These are phyloP conservation scores for Nannoperca obscura DNA, from an alignment of 2,797 vertebrate genomes.

Conservation along the genomic window DNA sequence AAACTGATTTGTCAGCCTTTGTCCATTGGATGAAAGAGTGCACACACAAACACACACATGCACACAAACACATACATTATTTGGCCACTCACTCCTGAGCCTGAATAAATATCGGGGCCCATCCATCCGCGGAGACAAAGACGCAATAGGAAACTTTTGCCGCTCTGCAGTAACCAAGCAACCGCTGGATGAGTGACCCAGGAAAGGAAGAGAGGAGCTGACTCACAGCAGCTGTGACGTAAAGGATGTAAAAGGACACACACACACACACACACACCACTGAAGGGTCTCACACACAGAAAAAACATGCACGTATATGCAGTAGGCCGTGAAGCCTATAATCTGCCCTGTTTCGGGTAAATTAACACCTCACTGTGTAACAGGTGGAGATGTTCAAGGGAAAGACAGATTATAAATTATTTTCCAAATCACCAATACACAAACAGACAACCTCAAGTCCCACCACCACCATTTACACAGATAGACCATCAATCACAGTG, in stretches of 20 bases:
- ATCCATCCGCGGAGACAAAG: conserved; percentile 78
- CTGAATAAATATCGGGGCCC: conserved; percentile 86
- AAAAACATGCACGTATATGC: conserved; percentile 42
- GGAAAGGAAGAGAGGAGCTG: conserved; percentile 82
- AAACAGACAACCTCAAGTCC: conserved; percentile 31
- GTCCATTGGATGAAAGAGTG: conserved; percentile 41
- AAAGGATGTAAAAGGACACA: conserved; percentile 71
- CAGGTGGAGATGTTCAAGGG: conserved; percentile 84
- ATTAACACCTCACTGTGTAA: conserved; percentile 87
- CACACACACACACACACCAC: conserved; percentile 30
- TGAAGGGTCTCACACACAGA: conserved; percentile 28
- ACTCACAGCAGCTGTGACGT: conserved; percentile 86
- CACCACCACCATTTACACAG: conserved; percentile 11
- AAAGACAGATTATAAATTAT: conserved; percentile 81
- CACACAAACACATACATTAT: conserved; percentile 73
- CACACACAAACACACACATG: conserved; percentile 37
- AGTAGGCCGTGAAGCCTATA: conserved; percentile 79
- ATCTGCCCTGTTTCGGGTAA: conserved; percentile 86
- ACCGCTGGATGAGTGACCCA: conserved; percentile 85
- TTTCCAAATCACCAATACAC: conserved; percentile 69
- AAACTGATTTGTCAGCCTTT: conserved; percentile 71
- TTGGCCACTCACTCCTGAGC: conserved; percentile 76
- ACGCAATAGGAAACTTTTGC: conserved; percentile 88
- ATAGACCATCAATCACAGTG: neutral
- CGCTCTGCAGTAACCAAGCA: conserved; percentile 84